phyloP scores from a whole-genome alignment of 64 coral and sea anemone species.

The Montipora cactus region DNA sequence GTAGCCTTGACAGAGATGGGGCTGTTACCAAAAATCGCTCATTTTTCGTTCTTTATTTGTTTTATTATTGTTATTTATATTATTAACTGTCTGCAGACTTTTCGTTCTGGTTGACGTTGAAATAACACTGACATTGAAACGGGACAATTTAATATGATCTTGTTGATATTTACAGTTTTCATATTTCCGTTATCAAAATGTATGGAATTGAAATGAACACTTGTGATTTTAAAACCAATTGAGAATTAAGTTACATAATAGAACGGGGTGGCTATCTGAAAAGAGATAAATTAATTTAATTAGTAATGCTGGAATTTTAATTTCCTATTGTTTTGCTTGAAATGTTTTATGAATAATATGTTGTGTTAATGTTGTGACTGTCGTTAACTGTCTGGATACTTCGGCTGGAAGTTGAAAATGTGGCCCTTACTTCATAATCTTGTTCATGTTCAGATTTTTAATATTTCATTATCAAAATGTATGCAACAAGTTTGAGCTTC shows the following conservation, averaged over 20 bases:
- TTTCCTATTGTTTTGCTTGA: neutral
- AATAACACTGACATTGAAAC: neutral
- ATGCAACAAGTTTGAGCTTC: slow-evolving; percentile 12
- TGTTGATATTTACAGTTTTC: slow-evolving; percentile 6
- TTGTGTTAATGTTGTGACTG: neutral
- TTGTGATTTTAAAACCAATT: slow-evolving; percentile 3
- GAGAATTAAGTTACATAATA: neutral
- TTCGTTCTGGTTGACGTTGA: neutral
- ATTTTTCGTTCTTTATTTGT: neutral
- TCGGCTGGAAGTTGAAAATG: neutral
- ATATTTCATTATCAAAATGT: neutral
- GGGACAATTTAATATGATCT: slow-evolving; percentile 3
- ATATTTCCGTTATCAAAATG: neutral
- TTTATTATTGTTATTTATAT: neutral
- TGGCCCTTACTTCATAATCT: slow-evolving; percentile 2
- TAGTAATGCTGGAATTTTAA: neutral
- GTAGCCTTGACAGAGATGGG: neutral
- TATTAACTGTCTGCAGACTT: neutral
- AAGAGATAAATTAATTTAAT: slow-evolving; percentile 10
- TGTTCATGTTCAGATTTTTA: neutral
- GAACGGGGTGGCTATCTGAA: slow-evolving; percentile 2
- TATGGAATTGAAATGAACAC: neutral
- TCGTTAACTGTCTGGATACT: neutral
- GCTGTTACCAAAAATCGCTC: neutral
- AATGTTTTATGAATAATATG: neutral